Conservation (phyloP, 2,888 invertebrate species). For the Drosophila flavopinicola region DNA sequence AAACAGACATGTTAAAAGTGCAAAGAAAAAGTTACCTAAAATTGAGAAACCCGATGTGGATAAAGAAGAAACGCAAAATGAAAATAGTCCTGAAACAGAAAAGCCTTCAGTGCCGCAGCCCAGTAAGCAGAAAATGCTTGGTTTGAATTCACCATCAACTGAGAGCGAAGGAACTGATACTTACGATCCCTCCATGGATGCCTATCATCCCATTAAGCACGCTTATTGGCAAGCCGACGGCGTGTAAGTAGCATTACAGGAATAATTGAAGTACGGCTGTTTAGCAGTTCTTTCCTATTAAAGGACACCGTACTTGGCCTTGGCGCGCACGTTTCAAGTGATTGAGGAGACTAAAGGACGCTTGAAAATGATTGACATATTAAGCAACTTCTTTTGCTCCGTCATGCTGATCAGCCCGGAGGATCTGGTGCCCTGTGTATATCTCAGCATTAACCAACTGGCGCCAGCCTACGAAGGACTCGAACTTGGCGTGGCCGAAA, state of each 20-base stretch:
- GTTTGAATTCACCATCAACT: constrained; percentile 25
- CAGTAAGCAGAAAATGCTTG: constrained; percentile 25
- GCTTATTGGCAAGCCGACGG: constrained; percentile 92
- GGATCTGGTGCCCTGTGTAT: constrained; percentile 95
- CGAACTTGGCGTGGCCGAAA: constrained; percentile 97
- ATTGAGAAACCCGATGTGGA: not conserved
- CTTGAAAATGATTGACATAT: constrained; percentile 94
- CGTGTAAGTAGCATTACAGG: constrained; percentile 86
- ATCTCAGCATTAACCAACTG: constrained; percentile 97
- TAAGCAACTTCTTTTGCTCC: constrained; percentile 96
- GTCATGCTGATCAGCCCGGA: constrained; percentile 94
- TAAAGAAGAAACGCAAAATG: not conserved
- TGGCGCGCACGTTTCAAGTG: constrained; percentile 94
- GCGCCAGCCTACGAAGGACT: constrained; percentile 98
- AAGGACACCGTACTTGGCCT: constrained; percentile 96
- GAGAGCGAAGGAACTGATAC: constrained; percentile 74
- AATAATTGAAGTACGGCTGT: too few species aligned
- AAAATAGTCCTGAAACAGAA: constrained; percentile 11
- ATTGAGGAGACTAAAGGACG: constrained; percentile 94
- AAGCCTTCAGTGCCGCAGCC: constrained; percentile 1
- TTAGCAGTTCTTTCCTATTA: constrained; percentile 55
- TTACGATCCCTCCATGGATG: constrained; percentile 89
- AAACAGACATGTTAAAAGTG: constrained; percentile 7
- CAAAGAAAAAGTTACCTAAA: not conserved
- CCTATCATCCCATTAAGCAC: constrained; percentile 93